A percentile compares a stretch with the other conserved stretches of the same genome.
phyloP scores from a whole-genome alignment of 2,113 vertebrate genomes.

The Takifugu bimaculatus region DNA sequence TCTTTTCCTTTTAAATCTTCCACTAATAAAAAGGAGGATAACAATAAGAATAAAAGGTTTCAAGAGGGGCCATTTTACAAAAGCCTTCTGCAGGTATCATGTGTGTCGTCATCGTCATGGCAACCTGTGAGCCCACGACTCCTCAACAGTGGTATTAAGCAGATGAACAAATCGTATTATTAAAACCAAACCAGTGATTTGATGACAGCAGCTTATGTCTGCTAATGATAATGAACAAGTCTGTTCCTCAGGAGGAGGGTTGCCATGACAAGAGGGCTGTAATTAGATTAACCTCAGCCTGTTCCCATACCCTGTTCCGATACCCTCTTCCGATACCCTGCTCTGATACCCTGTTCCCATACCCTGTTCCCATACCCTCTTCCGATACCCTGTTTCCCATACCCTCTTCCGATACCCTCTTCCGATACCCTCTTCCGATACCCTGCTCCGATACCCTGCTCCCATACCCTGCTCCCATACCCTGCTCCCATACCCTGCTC shows the following conservation, averaged over 20 bases:
- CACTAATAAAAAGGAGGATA: slow-evolving; percentile 26
- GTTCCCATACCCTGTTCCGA: slow-evolving; percentile 44
- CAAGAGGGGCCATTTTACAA: slow-evolving; percentile 31
- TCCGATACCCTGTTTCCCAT: too few relatives aligned
- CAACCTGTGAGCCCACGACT: not conserved
- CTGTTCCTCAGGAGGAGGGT: slow-evolving; percentile 59
- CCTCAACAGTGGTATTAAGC: slow-evolving; percentile 11
- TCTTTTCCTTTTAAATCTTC: not conserved
- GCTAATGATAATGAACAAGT: slow-evolving; percentile 66
- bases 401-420: too few relatives aligned
- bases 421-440: too few relatives aligned
- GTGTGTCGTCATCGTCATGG: slow-evolving; percentile 34
- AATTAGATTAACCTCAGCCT: slow-evolving; percentile 74
- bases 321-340: too few relatives aligned
- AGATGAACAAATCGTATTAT: slow-evolving; percentile 60
- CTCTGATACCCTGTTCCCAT: too few relatives aligned
- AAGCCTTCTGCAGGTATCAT: slow-evolving; percentile 25
- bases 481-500: too few relatives aligned
- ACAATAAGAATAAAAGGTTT: slow-evolving; percentile 42
- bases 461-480: too few relatives aligned
- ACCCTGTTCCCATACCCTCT: too few relatives aligned
- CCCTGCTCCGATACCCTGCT: too few relatives aligned
- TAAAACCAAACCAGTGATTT: slow-evolving; percentile 59
- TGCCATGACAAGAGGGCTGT: slow-evolving; percentile 71
- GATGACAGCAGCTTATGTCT: slow-evolving; percentile 49